Conservation (phyloP, 2,113 vertebrate species). For the Eclectus roratus region DNA sequence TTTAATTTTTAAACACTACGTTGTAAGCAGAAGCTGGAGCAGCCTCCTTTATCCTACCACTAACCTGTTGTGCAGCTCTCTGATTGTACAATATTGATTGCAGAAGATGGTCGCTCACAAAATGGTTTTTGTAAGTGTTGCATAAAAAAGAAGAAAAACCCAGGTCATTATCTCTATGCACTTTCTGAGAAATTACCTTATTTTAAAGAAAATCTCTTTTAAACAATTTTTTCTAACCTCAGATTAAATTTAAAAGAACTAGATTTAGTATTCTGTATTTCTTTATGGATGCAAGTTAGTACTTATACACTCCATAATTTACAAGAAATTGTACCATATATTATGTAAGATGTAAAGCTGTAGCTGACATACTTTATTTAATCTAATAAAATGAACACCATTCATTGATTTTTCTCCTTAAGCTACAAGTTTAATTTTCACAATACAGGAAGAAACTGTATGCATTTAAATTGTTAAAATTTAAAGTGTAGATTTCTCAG, state of each 20-base stretch:
- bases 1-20: not conserved
- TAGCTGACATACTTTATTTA: not conserved
- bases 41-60: not conserved
- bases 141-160: not conserved
- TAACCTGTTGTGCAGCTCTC: not conserved
- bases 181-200: not conserved
- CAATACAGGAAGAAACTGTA: not conserved
- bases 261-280: not conserved
- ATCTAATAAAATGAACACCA: not conserved
- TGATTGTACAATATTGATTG: not conserved
- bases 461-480: not conserved
- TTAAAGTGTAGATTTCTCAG: not conserved
- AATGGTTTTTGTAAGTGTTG: not conserved
- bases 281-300: not conserved
- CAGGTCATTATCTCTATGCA: not conserved
- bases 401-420: not conserved
- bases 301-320: not conserved
- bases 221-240: not conserved
- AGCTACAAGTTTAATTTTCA: not conserved
- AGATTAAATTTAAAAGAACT: not conserved
- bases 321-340: not conserved
- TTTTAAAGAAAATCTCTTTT: not conserved
- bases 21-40: not conserved
- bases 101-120: not conserved
- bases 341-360: not conserved